Evolutionary conservation across 1,140 invertebrate species (phyloP).

Genomic region (Conus ventricosus): DNA sequence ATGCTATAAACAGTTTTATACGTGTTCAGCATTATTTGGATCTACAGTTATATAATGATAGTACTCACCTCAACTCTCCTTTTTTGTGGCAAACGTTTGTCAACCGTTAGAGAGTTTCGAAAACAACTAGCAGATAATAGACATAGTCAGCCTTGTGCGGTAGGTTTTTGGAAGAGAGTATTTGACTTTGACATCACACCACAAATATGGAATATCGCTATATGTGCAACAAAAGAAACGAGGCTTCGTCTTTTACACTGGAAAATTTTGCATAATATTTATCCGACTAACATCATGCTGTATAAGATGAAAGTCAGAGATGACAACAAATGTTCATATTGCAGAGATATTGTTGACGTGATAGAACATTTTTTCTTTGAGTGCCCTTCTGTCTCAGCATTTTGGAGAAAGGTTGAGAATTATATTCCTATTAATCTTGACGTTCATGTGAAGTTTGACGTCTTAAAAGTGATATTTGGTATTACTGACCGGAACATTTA

Average conservation of each 20-base stretch:
- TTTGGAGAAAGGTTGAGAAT: background rate
- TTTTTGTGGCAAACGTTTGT: background rate
- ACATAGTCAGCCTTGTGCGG: background rate
- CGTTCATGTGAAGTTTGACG: background rate
- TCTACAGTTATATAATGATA: too few relatives aligned
- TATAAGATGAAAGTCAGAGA: background rate
- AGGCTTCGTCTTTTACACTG: background rate
- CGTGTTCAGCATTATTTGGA: background rate
- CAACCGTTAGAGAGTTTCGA: background rate
- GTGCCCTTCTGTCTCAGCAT: background rate
- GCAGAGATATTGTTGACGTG: background rate
- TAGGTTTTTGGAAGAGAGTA: background rate
- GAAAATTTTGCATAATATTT: background rate
- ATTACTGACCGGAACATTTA: background rate
- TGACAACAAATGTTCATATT: conserved; percentile 11
- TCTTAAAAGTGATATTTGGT: background rate
- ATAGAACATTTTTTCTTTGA: background rate
- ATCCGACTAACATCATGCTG: background rate
- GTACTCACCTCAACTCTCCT: background rate
- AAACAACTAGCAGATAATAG: background rate
- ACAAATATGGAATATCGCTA: background rate
- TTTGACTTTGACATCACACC: background rate
- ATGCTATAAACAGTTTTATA: background rate
- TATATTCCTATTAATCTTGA: background rate
- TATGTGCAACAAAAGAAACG: background rate